Evolutionary conservation across 2,888 invertebrate species (phyloP).

Genomic region (Ennomos erosarius): DNA sequence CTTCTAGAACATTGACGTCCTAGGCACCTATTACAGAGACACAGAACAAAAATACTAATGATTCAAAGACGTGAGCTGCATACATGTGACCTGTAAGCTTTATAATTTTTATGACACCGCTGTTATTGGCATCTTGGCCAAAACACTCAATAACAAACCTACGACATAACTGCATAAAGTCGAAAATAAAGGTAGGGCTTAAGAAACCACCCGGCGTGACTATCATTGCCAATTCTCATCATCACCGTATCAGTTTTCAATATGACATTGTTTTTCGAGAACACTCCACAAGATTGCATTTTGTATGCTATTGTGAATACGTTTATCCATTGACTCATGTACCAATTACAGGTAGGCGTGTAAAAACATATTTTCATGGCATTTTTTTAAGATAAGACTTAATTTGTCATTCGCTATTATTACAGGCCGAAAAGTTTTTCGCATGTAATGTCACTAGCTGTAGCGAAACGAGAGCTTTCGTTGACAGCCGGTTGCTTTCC

Average conservation of each 20-base stretch:
- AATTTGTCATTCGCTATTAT: no score
- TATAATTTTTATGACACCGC: background rate
- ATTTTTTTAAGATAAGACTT: no score
- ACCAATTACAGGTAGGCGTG: no score
- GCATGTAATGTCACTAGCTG: no score
- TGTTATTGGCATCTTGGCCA: constrained; percentile 7
- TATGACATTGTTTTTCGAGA: background rate
- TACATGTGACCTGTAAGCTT: background rate
- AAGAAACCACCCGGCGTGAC: constrained; percentile 1
- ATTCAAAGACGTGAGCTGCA: constrained; percentile 8
- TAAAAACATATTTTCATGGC: no score
- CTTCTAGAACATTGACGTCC: constrained; percentile 4
- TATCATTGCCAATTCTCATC: background rate
- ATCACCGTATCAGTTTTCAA: background rate
- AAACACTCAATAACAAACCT: background rate
- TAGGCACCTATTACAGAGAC: constrained; percentile 1
- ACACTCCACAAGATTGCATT: no score
- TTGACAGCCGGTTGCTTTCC: no score
- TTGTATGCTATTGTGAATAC: no score
- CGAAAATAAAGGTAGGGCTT: constrained; percentile 2
- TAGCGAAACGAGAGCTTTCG: no score
- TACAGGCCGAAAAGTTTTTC: no score
- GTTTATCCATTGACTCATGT: no score
- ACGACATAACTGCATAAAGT: constrained; percentile 2
- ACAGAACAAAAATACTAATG: constrained; percentile 13